Evolutionary conservation across 2,888 invertebrate species (phyloP).

Genomic region (Microctonus aethiopoides): DNA sequence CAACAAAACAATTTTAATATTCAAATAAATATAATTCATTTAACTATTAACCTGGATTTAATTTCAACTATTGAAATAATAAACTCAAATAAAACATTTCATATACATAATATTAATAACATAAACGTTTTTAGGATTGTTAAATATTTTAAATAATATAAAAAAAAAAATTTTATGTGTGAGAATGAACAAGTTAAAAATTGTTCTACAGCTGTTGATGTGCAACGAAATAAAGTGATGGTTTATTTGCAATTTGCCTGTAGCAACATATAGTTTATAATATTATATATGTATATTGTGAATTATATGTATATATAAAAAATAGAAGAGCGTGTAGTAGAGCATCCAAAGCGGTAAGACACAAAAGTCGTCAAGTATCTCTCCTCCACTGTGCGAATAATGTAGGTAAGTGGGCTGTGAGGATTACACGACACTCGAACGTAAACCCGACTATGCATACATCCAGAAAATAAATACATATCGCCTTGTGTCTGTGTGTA

Average conservation of each 20-base stretch:
- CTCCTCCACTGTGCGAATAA: slow-evolving; percentile 47
- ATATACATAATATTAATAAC: slow-evolving; percentile 22
- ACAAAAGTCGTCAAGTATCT: slow-evolving; percentile 40
- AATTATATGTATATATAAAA: slow-evolving; percentile 9
- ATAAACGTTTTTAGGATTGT: background rate
- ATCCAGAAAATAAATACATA: background rate
- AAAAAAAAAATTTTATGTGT: no score
- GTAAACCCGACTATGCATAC: background rate
- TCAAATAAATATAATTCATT: background rate
- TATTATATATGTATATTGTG: no score
- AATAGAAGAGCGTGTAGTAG: slow-evolving; percentile 19
- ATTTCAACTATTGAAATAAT: background rate
- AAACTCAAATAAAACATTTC: slow-evolving; percentile 1
- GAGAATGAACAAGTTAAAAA: no score
- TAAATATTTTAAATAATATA: background rate
- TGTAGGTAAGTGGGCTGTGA: slow-evolving; percentile 67
- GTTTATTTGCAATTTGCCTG: background rate
- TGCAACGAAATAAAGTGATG: background rate
- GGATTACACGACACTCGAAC: slow-evolving; percentile 60
- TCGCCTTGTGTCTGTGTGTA: background rate
- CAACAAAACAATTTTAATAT: no score
- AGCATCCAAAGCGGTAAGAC: slow-evolving; percentile 30
- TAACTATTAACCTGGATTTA: background rate
- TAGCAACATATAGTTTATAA: no score
- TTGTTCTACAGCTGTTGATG: slow-evolving; percentile 2